Base-by-base conservation (phyloP, 2,113 vertebrate genomes). In the Corythoichthys intestinalis region DNA sequence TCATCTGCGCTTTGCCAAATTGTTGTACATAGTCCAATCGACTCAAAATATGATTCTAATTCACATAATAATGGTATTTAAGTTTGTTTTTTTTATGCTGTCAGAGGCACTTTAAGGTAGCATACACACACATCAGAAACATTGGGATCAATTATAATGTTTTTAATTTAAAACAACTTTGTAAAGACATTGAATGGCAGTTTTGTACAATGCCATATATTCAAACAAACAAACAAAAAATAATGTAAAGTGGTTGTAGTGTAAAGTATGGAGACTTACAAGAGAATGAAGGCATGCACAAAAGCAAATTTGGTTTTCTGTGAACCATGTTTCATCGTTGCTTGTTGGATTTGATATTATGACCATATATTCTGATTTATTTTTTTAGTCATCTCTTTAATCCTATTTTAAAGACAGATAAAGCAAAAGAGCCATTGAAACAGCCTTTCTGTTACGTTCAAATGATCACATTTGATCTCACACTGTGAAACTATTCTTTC, bases 141-240 rank as follows among this genome's bases (percentile, higher is more conserved):
- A 53, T 53, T 13, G 50, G 48, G 54, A 72, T 89, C 83, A 71
- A 84, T 90, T 90, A 89, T 85, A 90, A 91, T 90, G 89, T 92
- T 89, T 92, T 91, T 92, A 86, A 91, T 92, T 91, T 90, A 87
- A 92, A 92, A 91, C 86, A 81, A 91, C 85, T 91, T 90, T 92
- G 91, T 92, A 90, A 92, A 92, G 91, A 92, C 90, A 90, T 89
- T 86, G 91, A 85, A 91, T 87, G 88, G 90, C 90, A 89, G 90
- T 88, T 91, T 89, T 91, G 83, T 90, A 91, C 90, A 92, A 88
- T 88, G 6, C 39, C 6, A 82, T 87, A 88, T 86, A 86, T 90
- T 4, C 39, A 41, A 44, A 44, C 41, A 3, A 8, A 44, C 1
- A 4, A 44, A 7, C 41, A 44, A 44, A 44, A 44, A 88, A 72